A percentile compares a stretch with the other conserved stretches of the same genome.
phyloP scores from a whole-genome alignment of 2,888 invertebrate species.

The Caenorhabditis becei region DNA sequence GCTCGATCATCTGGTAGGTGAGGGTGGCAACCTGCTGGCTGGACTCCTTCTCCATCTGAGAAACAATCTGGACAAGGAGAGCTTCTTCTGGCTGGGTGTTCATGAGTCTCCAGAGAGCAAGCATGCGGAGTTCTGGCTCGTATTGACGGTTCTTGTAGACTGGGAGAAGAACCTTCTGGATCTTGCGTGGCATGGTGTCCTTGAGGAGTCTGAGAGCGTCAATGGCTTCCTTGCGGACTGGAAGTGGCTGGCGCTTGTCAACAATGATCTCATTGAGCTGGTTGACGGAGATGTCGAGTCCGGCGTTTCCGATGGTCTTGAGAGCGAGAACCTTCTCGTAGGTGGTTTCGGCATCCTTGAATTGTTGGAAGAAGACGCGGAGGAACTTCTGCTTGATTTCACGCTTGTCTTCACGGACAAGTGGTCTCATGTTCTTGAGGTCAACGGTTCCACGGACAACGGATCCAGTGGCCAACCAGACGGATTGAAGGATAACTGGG shows the following conservation, averaged over 20 bases:
- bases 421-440: slow-evolving; percentile 53
- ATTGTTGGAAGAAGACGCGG: slow-evolving; percentile 66
- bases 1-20: slow-evolving; percentile 68
- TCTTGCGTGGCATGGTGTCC: slow-evolving; percentile 66
- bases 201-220: slow-evolving; percentile 73
- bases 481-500: slow-evolving; percentile 65
- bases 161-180: slow-evolving; percentile 69
- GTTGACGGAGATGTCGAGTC: slow-evolving; percentile 71
- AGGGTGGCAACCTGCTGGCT: slow-evolving; percentile 74
- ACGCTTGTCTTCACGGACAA: slow-evolving; percentile 67
- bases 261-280: slow-evolving; percentile 77
- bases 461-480: slow-evolving; percentile 67
- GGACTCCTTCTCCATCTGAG: slow-evolving; percentile 70
- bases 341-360: slow-evolving; percentile 62
- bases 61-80: slow-evolving; percentile 74
- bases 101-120: slow-evolving; percentile 74
- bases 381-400: slow-evolving; percentile 61
- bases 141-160: slow-evolving; percentile 73
- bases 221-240: slow-evolving; percentile 76
- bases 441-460: slow-evolving; percentile 63
- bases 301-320: slow-evolving; percentile 79
- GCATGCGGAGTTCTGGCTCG: slow-evolving; percentile 73
- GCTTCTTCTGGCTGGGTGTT: slow-evolving; percentile 71
- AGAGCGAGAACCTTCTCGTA: slow-evolving; percentile 78
- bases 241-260: slow-evolving; percentile 67